Evolutionary conservation across 2,888 invertebrate species (phyloP).

Genomic region (Drosophila maculinotata): DNA sequence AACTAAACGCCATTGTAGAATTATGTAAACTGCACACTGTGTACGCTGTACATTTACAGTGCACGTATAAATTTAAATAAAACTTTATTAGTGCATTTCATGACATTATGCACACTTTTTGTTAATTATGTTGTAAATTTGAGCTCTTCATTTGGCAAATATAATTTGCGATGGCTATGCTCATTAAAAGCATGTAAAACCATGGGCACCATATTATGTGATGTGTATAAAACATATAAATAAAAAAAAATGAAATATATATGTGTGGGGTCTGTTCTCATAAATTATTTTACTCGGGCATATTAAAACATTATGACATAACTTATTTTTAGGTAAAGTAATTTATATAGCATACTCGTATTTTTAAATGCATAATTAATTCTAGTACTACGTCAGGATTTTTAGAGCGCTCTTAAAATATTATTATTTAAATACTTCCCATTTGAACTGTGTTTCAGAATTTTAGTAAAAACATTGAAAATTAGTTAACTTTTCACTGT

Average conservation of each 20-base stretch:
- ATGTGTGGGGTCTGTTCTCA: background rate
- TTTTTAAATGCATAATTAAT: slow-evolving; percentile 5
- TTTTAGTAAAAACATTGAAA: too few species aligned
- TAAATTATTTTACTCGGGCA: background rate
- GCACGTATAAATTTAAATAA: slow-evolving; percentile 25
- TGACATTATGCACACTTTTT: slow-evolving; percentile 31
- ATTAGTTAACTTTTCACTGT: too few species aligned
- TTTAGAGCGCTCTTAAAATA: background rate
- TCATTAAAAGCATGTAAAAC: slow-evolving; percentile 69
- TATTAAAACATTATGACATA: slow-evolving; percentile 1
- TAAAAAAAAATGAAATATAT: slow-evolving; percentile 17
- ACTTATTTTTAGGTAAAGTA: background rate
- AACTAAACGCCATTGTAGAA: background rate
- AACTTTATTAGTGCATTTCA: slow-evolving; percentile 35
- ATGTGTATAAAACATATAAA: slow-evolving; percentile 39
- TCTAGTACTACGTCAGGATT: background rate
- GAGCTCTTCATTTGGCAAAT: slow-evolving; percentile 47
- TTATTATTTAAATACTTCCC: background rate
- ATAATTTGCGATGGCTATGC: slow-evolving; percentile 33
- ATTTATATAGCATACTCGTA: background rate
- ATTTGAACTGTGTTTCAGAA: too few species aligned
- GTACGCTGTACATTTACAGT: slow-evolving; percentile 2
- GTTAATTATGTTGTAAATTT: slow-evolving; percentile 62
- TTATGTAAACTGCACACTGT: background rate
- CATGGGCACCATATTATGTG: slow-evolving; percentile 44